phyloP scores from a whole-genome alignment of 2,888 invertebrate species.

The Apomyelois bistriatella region DNA sequence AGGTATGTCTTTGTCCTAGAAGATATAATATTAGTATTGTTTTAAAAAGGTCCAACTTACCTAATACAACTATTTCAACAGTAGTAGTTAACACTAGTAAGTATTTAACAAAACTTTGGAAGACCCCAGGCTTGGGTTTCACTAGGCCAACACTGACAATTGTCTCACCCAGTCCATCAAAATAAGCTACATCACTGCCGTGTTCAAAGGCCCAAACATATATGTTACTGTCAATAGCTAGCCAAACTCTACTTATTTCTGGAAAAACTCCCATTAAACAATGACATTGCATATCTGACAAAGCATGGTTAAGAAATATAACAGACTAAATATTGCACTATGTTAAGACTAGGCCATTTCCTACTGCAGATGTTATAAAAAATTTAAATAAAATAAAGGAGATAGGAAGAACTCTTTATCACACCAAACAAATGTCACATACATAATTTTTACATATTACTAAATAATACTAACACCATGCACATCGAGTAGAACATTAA shows the following conservation, averaged over 20 bases:
- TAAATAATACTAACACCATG: too few species aligned
- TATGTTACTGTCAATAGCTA: slow-evolving; percentile 98
- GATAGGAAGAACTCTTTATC: too few species aligned
- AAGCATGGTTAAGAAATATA: slow-evolving; percentile 30
- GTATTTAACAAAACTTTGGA: slow-evolving; percentile 94
- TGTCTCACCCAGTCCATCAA: slow-evolving; percentile 96
- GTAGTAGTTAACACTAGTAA: slow-evolving; percentile 96
- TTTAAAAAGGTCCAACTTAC: slow-evolving; percentile 61
- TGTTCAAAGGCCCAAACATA: slow-evolving; percentile 99
- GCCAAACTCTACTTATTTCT: slow-evolving; percentile 97
- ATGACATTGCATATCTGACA: slow-evolving; percentile 94
- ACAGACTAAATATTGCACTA: too few species aligned
- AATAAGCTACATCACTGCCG: slow-evolving; percentile 96
- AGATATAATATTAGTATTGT: too few species aligned
- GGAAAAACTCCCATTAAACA: slow-evolving; percentile 99
- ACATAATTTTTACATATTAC: too few species aligned
- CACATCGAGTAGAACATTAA: too few species aligned
- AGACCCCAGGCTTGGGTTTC: slow-evolving; percentile 92
- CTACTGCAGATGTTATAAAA: too few species aligned
- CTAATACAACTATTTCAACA: slow-evolving; percentile 94
- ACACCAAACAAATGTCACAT: too few species aligned
- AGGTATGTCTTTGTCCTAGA: too few species aligned
- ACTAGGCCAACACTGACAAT: slow-evolving; percentile 96
- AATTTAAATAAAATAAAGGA: too few species aligned
- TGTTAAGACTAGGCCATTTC: too few species aligned